Evolutionary conservation across 30 jellyfish, hydroid and myxozoan genomes (phyloP), one percentile per base, ranked within the genome.

Genomic region (Catostylus mosaicus): DNA sequence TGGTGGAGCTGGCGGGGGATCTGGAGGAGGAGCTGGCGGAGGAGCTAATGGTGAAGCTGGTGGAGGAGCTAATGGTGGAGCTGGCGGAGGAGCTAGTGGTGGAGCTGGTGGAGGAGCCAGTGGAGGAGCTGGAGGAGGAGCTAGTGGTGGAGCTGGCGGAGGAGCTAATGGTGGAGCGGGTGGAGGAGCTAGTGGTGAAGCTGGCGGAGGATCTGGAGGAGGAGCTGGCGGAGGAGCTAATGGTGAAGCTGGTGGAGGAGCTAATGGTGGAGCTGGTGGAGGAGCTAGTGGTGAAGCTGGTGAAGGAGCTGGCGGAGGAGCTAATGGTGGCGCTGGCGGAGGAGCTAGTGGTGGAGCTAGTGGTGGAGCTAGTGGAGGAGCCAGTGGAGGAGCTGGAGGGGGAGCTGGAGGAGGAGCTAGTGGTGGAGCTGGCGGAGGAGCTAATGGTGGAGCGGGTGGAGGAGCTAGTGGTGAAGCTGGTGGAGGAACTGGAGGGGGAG

Each of bases 191-290:
- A 47, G 74, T 22, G 93, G 69, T 8, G 75, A 33, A 16, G 89
- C 68, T 1, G 77, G 84, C 30, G 84, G 61, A 24, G 88, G 77
- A 9, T 36, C 68, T 73, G 77, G 80, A 1, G 84, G 77, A 8
- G 79, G 33, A 40, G 96, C 90, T 24, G 95, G 88, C 61, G 92
- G 54, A 60, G 89, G 68, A 14, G 89, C 68, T 22, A 79, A 89
- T 34, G 85, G 80, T 35, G 93, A 40, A 1, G 80, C 80, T 18
- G 94, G 81, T 14, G 93, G 90, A 14, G 70, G 66, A 3, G 93
- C 81, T 7, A 90, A 86, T 18, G 86, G 80, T 29, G 82, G 76
- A 0, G 86, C 70, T 3, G 84, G 80, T 14, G 90, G 86, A 22
- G 90, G 86, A 0, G 81, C 80, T 50, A 73, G 75, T 6, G 84